These are phyloP conservation scores for Drosophila seguyi DNA, from an alignment of 1,140 invertebrate species.

Conservation along the genomic window DNA sequence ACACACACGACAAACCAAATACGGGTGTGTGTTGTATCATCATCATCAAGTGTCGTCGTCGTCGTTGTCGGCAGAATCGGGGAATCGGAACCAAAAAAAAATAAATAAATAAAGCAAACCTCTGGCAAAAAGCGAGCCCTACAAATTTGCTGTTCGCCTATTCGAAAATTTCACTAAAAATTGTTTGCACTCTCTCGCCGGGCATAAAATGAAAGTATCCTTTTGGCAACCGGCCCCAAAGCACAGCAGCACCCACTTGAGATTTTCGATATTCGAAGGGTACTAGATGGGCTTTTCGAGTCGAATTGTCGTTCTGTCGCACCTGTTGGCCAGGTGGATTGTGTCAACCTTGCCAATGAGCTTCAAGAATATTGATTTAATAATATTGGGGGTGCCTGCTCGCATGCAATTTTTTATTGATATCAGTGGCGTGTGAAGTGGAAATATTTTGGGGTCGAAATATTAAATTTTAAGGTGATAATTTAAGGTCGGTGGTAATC, in stretches of 20 bases:
- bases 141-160: constrained; percentile 84
- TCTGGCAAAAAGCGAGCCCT: constrained; percentile 59
- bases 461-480: no score
- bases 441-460: background rate
- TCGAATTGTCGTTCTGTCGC: constrained; percentile 19
- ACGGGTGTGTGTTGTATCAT: constrained; percentile 60
- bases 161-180: constrained; percentile 85
- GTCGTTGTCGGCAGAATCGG: constrained; percentile 42
- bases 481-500: background rate
- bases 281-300: background rate
- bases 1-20: constrained; percentile 52
- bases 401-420: constrained; percentile 20
- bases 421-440: background rate
- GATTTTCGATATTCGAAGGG: constrained; percentile 10
- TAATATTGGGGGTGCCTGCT: constrained; percentile 7
- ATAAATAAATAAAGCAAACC: constrained; percentile 13
- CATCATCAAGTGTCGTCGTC: constrained; percentile 55
- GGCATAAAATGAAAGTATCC: constrained; percentile 83
- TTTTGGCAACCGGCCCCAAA: constrained; percentile 43
- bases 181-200: constrained; percentile 84
- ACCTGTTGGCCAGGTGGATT: constrained; percentile 48
- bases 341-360: constrained; percentile 31
- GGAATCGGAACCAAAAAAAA: constrained; percentile 43
- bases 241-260: constrained; percentile 4
- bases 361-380: constrained; percentile 13